Conservation (phyloP, 2,888 invertebrate species). For the Eristalis tenax region DNA sequence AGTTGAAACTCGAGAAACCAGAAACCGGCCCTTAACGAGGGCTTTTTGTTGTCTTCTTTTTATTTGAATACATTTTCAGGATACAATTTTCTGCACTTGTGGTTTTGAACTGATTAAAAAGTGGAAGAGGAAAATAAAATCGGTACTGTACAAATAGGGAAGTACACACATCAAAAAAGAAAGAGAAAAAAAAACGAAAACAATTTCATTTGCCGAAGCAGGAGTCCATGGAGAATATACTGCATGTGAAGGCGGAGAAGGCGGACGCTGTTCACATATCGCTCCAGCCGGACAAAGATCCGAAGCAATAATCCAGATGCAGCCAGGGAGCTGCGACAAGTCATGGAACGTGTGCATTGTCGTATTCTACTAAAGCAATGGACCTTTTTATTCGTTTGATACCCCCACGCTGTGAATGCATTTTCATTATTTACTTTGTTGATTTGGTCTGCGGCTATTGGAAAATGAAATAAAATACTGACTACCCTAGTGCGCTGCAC, state of each 20-base stretch:
- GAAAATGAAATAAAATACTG: neutral
- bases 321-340: neutral
- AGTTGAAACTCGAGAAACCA: constrained; percentile 22
- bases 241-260: neutral
- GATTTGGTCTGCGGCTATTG: neutral
- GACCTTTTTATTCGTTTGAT: neutral
- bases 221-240: neutral
- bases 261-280: neutral
- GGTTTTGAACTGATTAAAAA: constrained; percentile 1
- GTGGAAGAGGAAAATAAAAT: neutral
- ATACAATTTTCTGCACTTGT: constrained; percentile 17
- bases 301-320: constrained; percentile 1
- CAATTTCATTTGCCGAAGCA: constrained; percentile 1
- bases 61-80: constrained; percentile 29
- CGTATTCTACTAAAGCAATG: neutral
- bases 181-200: neutral
- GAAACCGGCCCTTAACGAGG: constrained; percentile 11
- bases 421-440: constrained; percentile 1
- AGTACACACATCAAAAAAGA: neutral
- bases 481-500: neutral
- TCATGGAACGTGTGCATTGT: neutral
- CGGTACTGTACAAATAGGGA: neutral
- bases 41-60: constrained; percentile 1
- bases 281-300: neutral
- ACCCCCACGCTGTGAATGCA: neutral